Conservation (phyloP, 2,113 vertebrate species). For the Neotoma lepida region DNA sequence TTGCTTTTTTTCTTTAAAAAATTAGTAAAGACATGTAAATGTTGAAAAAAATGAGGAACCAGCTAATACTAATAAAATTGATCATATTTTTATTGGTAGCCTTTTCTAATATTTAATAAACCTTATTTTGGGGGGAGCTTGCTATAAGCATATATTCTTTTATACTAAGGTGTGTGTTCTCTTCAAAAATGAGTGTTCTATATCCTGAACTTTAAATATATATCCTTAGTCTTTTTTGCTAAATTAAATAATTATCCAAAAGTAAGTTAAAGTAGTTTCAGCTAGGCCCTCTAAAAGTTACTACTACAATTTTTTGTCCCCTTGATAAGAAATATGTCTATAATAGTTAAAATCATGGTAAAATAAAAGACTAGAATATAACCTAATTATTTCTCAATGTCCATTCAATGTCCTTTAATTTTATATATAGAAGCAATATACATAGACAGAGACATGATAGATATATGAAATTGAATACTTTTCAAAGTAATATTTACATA, state of each 20-base stretch:
- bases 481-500: not conserved
- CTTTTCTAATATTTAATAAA: conserved; percentile 31
- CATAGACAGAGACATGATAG: not conserved
- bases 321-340: conserved; percentile 7
- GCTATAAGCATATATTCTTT: not conserved
- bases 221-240: not conserved
- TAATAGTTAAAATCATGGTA: not conserved
- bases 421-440: not conserved
- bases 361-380: conserved; percentile 5
- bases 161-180: not conserved
- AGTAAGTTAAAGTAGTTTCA: conserved; percentile 1
- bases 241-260: not conserved
- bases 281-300: not conserved
- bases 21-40: not conserved
- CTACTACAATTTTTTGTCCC: not conserved
- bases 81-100: conserved; percentile 1
- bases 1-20: not conserved
- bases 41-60: not conserved
- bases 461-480: not conserved
- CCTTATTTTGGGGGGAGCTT: not conserved
- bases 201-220: conserved; percentile 33
- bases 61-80: not conserved
- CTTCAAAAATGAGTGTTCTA: not conserved
- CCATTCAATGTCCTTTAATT: not conserved
- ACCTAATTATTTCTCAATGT: conserved; percentile 11